phyloP scores from a whole-genome alignment of 2,888 invertebrate genomes.

The Elegia similella region DNA sequence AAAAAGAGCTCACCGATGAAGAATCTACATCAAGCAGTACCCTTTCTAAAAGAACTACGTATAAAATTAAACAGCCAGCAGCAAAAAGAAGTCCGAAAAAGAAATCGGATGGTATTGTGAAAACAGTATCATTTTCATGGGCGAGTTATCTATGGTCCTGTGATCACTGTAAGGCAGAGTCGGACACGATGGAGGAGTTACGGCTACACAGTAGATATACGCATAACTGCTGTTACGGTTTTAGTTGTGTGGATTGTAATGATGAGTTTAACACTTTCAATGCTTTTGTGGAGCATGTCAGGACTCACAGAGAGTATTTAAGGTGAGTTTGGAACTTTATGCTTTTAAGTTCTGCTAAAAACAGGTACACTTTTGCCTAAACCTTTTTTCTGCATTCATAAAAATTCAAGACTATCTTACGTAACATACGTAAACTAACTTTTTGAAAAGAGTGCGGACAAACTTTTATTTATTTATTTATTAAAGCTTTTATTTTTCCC shows the following conservation, averaged over 20 bases:
- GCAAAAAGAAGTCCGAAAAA: background rate
- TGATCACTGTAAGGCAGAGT: slow-evolving; percentile 21
- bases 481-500: too few species aligned
- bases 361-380: too few species aligned
- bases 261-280: slow-evolving; percentile 24
- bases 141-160: slow-evolving; percentile 26
- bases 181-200: slow-evolving; percentile 20
- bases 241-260: slow-evolving; percentile 28
- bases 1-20: background rate
- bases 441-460: too few species aligned
- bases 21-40: background rate
- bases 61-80: background rate
- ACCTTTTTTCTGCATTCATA: too few species aligned
- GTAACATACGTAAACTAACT: too few species aligned
- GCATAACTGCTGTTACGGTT: slow-evolving; percentile 26
- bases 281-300: slow-evolving; percentile 28
- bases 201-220: slow-evolving; percentile 24
- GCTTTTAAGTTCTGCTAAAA: background rate
- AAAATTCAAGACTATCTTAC: too few species aligned
- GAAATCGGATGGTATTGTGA: background rate
- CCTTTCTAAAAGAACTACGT: background rate
- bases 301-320: slow-evolving; percentile 42
- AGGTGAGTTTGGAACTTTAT: slow-evolving; percentile 66
- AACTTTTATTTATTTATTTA: too few species aligned
- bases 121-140: slow-evolving; percentile 22